Conservation (phyloP, 2,113 vertebrate species). For the Limanda limanda region DNA sequence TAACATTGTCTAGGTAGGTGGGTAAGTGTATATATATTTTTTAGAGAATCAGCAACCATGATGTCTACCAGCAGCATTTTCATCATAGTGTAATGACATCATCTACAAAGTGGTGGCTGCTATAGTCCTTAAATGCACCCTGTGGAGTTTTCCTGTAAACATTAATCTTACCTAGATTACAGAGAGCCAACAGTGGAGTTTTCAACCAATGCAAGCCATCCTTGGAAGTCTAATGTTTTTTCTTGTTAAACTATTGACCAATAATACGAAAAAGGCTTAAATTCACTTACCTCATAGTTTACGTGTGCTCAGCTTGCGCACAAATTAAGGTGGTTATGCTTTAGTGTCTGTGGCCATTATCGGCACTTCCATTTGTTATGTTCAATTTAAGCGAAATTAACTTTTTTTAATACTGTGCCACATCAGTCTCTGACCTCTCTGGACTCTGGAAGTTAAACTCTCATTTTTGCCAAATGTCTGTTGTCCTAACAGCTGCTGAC, state of each 20-base stretch:
- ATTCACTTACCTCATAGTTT: neutral
- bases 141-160: neutral
- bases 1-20: no score
- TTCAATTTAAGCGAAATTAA: neutral
- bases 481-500: conserved; percentile 58
- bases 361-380: neutral
- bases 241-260: neutral
- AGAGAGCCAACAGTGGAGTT: neutral
- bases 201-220: neutral
- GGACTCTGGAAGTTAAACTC: conserved; percentile 63
- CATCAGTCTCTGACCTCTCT: conserved; percentile 37
- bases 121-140: neutral
- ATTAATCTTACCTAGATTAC: conserved; percentile 1
- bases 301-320: neutral
- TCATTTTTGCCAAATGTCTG: conserved; percentile 48
- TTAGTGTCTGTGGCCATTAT: neutral
- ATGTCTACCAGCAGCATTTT: neutral
- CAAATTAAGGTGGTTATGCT: neutral
- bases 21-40: no score
- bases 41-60: neutral
- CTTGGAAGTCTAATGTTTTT: neutral
- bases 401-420: conserved; percentile 3
- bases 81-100: conserved; percentile 1
- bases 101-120: neutral
- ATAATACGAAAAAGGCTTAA: neutral